These are phyloP conservation scores for Tachysurus vachellii DNA, from an alignment of 2,113 vertebrate species.

Conservation along the genomic window DNA sequence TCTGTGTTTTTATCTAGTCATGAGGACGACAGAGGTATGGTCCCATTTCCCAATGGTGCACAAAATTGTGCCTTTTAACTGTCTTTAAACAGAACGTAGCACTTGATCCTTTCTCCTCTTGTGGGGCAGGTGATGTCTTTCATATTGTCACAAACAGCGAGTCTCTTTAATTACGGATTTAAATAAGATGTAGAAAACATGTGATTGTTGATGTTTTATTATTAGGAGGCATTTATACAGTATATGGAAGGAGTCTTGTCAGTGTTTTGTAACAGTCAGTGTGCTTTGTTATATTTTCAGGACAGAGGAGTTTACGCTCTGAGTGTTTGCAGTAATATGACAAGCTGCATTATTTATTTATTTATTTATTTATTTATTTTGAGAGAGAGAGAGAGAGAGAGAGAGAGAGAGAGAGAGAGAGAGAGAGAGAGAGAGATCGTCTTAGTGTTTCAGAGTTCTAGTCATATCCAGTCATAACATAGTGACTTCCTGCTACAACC, in stretches of 20 bases:
- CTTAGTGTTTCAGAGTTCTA: too few relatives aligned
- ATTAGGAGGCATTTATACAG: background rate
- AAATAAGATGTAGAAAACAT: background rate
- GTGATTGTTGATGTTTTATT: background rate
- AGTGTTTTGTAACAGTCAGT: background rate
- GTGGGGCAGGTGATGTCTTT: too few relatives aligned
- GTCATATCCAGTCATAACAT: too few relatives aligned
- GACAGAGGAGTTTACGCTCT: background rate
- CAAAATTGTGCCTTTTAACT: too few relatives aligned
- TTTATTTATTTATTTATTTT: too few relatives aligned
- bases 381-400: background rate
- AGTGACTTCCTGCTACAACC: too few relatives aligned
- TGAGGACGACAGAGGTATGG: too few relatives aligned
- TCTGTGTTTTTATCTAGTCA: too few relatives aligned
- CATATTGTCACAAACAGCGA: too few relatives aligned
- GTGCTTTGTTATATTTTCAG: background rate
- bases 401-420: background rate
- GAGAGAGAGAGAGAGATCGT: background rate
- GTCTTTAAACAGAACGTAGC: too few relatives aligned
- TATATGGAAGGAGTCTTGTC: background rate
- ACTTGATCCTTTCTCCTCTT: too few relatives aligned
- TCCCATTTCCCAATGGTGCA: too few relatives aligned
- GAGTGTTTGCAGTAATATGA: background rate
- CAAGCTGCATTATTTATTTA: background rate
- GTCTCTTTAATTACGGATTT: background rate